These are phyloP conservation scores for Cryptoblepharus egeriae DNA, from an alignment of 2,797 vertebrate genomes.

Conservation along the genomic window DNA sequence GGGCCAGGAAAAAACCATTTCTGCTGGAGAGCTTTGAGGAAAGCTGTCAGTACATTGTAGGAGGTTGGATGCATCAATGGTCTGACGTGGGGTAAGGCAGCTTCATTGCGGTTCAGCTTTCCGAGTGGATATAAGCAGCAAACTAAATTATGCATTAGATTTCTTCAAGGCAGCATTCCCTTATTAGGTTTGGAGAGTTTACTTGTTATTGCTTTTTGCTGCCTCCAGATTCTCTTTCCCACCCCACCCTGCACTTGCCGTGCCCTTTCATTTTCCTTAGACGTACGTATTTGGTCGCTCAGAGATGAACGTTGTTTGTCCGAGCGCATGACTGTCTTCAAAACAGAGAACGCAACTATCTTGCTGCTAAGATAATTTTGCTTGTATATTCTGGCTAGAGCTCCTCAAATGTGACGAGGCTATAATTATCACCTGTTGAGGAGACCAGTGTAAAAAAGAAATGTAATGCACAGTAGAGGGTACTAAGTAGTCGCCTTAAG, in stretches of 20 bases:
- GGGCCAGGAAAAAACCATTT: neutral
- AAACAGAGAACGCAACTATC: neutral
- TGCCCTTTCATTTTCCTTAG: no score
- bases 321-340: neutral
- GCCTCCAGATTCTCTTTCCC: neutral
- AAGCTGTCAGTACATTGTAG: no score
- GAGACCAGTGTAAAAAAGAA: neutral
- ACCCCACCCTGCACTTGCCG: no score
- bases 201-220: neutral
- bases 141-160: neutral
- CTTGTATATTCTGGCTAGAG: neutral
- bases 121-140: neutral
- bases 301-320: neutral
- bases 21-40: neutral
- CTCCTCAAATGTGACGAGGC: neutral
- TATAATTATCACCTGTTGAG: neutral
- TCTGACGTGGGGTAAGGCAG: neutral
- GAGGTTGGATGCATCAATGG: neutral
- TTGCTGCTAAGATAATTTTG: neutral
- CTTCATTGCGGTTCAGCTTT: neutral
- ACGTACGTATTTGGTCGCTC: neutral
- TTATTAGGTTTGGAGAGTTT: neutral
- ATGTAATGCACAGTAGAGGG: neutral
- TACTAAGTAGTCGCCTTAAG: neutral
- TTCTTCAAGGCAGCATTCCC: neutral